Percentiles rank a stretch among this genome's conserved stretches.
Conservation (phyloP, 2,113 vertebrate genomes). For the Scomber scombrus region DNA sequence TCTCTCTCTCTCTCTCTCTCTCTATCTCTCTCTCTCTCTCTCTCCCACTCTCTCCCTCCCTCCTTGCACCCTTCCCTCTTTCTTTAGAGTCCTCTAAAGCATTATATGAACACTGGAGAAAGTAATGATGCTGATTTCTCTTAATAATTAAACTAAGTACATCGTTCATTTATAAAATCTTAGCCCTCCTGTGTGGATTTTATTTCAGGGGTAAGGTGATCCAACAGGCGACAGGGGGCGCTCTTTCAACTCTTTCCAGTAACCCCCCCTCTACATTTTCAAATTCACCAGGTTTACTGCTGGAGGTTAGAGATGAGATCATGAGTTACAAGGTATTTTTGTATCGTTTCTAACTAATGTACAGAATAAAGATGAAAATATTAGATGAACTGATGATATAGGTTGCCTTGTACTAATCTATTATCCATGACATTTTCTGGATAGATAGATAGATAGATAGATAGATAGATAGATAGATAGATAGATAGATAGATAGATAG, state of each 20-base stretch:
- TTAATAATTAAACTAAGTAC: background rate
- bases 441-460: too few species aligned
- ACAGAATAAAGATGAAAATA: background rate
- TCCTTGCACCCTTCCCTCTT: conserved; percentile 28
- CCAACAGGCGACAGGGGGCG: conserved; percentile 61
- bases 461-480: background rate
- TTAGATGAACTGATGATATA: background rate
- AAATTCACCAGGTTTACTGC: conserved; percentile 7
- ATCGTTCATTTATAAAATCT: background rate
- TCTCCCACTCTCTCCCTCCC: too few species aligned
- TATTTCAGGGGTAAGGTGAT: background rate
- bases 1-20: conserved; percentile 13
- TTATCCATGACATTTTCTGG: background rate
- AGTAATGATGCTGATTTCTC: background rate
- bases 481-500: background rate
- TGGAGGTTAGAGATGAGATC: conserved; percentile 21
- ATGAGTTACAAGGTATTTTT: background rate
- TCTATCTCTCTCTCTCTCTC: conserved; percentile 39
- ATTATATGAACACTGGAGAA: background rate
- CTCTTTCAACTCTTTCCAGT: conserved; percentile 50
- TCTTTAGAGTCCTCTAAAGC: background rate
- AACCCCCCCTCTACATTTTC: background rate
- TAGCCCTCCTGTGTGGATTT: background rate
- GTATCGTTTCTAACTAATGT: background rate
- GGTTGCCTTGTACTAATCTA: background rate